Base-by-base conservation (phyloP, 2,888 invertebrate species). In the Stenotaenia linearis region DNA sequence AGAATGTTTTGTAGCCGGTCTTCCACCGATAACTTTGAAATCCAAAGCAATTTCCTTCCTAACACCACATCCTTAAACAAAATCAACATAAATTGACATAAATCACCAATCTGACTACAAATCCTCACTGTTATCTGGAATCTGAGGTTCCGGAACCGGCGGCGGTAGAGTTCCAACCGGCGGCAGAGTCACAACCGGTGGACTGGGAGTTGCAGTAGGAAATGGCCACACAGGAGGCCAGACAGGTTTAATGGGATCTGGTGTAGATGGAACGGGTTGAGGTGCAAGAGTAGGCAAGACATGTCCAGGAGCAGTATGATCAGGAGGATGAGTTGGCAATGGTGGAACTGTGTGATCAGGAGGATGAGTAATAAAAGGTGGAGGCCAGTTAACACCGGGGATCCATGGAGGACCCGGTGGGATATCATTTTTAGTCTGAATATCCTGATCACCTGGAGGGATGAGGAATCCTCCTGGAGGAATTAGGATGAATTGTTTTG, bases 11-110 rank as follows among this genome's bases (percentile, higher is more conserved):
- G 92, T 92, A 0, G 95, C 93, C 84, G 91, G 91, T 81, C 91
- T 91, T 0, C 95, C 95, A 18, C 94, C 94, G 3, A 95, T 94
- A 82, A 95, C 95, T 77, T 93, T 76, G 69, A 80, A 79, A 2
- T 69, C 37, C 25, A 74, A 30, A 77, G 25, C 25, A 74, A 75
- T 75, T 15, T 75, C 35, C 10, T 75, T 30, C 18, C 32, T 74
- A 4, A 37, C 7, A 37, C 75, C 75, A 75, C 75, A 75, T 7
- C 1, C 75, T 75, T 5, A 21, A 75, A 37, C 21, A 74, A 74
- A 15, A 25, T 15, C 4, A 32, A 32, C 4, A 32, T 6, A 32
- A 32, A 6, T 32, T 32, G 9, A 32, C 9, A 32, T 32, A n/a
- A n/a, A n/a, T n/a, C n/a, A n/a, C n/a, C n/a, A n/a, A n/a, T n/a